Evolutionary conservation across 2,797 vertebrate species (phyloP), one percentile per base, ranked within the genome.

Genomic region (Ispidina lecontei): DNA sequence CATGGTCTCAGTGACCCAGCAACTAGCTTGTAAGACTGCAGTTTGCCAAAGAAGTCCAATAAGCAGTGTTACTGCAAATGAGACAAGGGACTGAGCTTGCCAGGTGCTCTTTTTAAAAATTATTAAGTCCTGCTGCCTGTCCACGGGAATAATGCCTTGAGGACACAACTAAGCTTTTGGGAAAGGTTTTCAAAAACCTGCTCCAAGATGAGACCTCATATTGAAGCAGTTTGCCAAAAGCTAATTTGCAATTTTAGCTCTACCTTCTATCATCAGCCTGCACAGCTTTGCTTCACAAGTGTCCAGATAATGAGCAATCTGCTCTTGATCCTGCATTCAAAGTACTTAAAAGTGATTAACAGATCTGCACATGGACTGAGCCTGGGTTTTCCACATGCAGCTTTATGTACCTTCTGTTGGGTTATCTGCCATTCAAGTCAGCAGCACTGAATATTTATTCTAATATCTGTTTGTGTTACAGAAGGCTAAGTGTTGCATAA

Each of bases 241-340:
- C 37, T 85, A 67, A 91, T 87, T 75, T 84, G 63, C 63, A 88
- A 73, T 92, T 93, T 92, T 71, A 81, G 64, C 49, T 91, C 68
- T 79, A 90, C 71, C 56, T 71, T 92, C 82, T 73, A 17, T 0
- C 73, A n/a, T 51, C 80, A 87, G 83, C 49, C 55, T 16, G 92
- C 71, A 84, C 46, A 93, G 91, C 84, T 95, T 64, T 89, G 90
- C 88, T 69, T 91, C 37, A n/a, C 60, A 71, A 95, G 94, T 87
- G 86, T 80, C 65, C 91, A 95, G 74, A 90, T 89, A 93, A 96
- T n/a, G 25, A 93, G 77, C 95, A 96, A 96, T 95, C 94, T 95
- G 95, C 81, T 95, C 93, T 64, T 90, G 85, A 94, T 89, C 88
- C 90, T 54, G 43, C 71, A 71, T 77, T 94, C 71, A 76, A 33